phyloP scores from a whole-genome alignment of 2,888 invertebrate species.

The Ornithoptera alexandrae region DNA sequence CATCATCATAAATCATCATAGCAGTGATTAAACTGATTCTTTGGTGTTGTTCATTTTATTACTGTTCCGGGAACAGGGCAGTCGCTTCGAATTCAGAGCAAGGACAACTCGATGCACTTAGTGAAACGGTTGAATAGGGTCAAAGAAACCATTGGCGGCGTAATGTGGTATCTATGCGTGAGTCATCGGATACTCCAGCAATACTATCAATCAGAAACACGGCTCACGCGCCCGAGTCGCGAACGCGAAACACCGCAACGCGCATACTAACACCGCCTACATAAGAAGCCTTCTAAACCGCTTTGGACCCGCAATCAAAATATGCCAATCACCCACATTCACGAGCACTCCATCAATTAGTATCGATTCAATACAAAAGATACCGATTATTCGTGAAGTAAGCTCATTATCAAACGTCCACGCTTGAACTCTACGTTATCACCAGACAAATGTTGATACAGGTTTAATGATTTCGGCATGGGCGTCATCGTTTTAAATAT shows the following conservation, averaged over 20 bases:
- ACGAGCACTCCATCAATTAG: conserved; percentile 39
- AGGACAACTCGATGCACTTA: conserved; percentile 66
- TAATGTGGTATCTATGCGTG: conserved; percentile 64
- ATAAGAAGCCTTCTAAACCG: conserved; percentile 49
- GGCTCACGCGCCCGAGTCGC: conserved; percentile 59
- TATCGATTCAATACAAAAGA: conserved; percentile 29
- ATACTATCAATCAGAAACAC: conserved; percentile 63
- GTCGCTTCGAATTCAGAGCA: conserved; percentile 64
- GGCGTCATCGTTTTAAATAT: conserved; percentile 24
- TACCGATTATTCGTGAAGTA: conserved; percentile 12
- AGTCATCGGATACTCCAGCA: conserved; percentile 69
- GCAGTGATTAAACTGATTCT: not conserved
- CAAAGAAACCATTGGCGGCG: conserved; percentile 67
- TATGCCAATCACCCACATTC: conserved; percentile 39
- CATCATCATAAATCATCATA: not conserved
- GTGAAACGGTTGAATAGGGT: conserved; percentile 69
- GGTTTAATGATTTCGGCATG: conserved; percentile 16
- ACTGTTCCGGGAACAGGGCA: conserved; percentile 60
- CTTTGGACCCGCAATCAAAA: conserved; percentile 50
- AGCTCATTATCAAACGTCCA: conserved; percentile 5
- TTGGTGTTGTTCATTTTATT: conserved; percentile 46
- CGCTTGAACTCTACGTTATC: conserved; percentile 16
- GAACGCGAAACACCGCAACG: conserved; percentile 52
- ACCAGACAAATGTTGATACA: conserved; percentile 12
- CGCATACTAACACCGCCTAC: conserved; percentile 70